These are phyloP conservation scores for Girardinichthys multiradiatus DNA, from an alignment of 2,113 vertebrate species.

Conservation along the genomic window DNA sequence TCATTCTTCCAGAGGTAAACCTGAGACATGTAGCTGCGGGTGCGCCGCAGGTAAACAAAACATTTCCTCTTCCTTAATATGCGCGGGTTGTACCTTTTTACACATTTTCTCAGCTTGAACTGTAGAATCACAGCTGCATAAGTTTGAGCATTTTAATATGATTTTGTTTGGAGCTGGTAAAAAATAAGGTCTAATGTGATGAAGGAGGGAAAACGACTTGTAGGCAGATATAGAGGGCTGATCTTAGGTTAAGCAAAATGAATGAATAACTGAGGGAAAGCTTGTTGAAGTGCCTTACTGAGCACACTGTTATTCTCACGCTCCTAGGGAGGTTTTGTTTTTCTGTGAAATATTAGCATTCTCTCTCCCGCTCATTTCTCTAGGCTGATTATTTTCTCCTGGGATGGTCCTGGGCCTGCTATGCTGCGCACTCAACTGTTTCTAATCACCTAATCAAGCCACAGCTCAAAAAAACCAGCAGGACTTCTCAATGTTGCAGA, in stretches of 20 bases:
- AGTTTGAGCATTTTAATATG: conserved; percentile 13
- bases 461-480: background rate
- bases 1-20: conserved; percentile 37
- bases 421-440: background rate
- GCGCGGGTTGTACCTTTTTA: background rate
- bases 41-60: conserved; percentile 36
- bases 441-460: background rate
- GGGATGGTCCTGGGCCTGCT: background rate
- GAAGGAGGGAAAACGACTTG: background rate
- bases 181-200: conserved; percentile 7
- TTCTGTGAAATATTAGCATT: background rate
- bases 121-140: background rate
- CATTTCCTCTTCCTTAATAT: conserved; percentile 26
- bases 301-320: background rate
- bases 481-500: background rate
- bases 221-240: background rate
- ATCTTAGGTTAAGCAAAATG: background rate
- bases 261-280: background rate
- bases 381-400: background rate
- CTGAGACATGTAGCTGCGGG: conserved; percentile 36
- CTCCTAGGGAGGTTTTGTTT: background rate
- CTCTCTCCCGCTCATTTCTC: background rate
- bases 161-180: conserved; percentile 24
- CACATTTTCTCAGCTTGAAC: conserved; percentile 8
- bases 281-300: conserved; percentile 14